Evolutionary conservation across 2,797 vertebrate genomes (phyloP), one percentile per base, ranked within the genome.

Genomic region (Setipinna tenuifilis): DNA sequence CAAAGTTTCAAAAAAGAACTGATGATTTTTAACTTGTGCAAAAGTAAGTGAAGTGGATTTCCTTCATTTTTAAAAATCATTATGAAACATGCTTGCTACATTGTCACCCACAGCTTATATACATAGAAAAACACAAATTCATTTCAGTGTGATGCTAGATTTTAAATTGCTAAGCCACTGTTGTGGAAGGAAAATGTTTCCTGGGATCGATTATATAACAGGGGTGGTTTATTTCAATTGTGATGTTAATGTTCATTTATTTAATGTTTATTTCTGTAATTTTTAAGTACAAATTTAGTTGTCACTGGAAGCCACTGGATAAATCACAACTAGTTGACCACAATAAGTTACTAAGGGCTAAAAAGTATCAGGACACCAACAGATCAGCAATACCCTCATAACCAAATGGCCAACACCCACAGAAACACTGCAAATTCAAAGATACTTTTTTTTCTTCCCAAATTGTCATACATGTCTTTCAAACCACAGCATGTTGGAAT

Each of bases 351-450:
- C 68, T 75, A 75, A 75, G 68, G 28, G 68, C 50, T 54, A 54
- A 75, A 14, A 75, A 41, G 0, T 16, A 75, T 35, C 7, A 7
- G 35, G 17, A 35, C 2, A 68, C 3, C 25, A 78, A 41, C 17
- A 78, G 31, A 78, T 10, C 65, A 78, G 19, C 16, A 78, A 44
- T 19, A 41, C 31, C 71, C 2, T 41, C 71, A 21, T 78, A 21
- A 78, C 14, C 16, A 78, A 21, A 44, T 44, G 71, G 31, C 71
- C 31, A 16, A 44, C 7, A 78, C 1, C 5, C 19, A 59, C 17
- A 78, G 31, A 21, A 78, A 44, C 71, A 78, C 71, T 41, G 71
- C 71, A 78, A 78, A 71, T 31, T 71, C 65, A 71, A 71, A 25
- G 62, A 5, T 35, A 35, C 16, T 14, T 71, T 44, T 41, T 31